Conservation (phyloP, 2,113 vertebrate genomes). For the crab-eating macaque (Macaca fascicularis) region T2T-MFA8v1.1 NC_088391.1:18849501-18850000, state of each 20-base stretch:
- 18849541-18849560: conserved; percentile 6
- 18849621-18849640: conserved; percentile 1
- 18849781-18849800: not conserved
- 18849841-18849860: not conserved
- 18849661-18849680: not conserved
- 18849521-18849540: conserved; percentile 55
- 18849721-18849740: not conserved
- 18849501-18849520: not conserved
- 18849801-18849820: not conserved
- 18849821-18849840: not conserved
- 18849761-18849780: not conserved
- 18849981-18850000: not conserved
- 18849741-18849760: not conserved
- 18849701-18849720: not conserved
- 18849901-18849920: not conserved
- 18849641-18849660: no score
- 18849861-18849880: not conserved
- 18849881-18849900: not conserved
- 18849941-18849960: not conserved
- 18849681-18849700: not conserved
- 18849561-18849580: not conserved
- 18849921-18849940: not conserved
- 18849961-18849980: not conserved
- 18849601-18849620: conserved; percentile 1
- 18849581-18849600: not conserved